Evolutionary conservation across 2,113 vertebrate species (phyloP), one percentile per base, ranked within the genome.

Genomic region (Xiphophorus maculatus): DNA sequence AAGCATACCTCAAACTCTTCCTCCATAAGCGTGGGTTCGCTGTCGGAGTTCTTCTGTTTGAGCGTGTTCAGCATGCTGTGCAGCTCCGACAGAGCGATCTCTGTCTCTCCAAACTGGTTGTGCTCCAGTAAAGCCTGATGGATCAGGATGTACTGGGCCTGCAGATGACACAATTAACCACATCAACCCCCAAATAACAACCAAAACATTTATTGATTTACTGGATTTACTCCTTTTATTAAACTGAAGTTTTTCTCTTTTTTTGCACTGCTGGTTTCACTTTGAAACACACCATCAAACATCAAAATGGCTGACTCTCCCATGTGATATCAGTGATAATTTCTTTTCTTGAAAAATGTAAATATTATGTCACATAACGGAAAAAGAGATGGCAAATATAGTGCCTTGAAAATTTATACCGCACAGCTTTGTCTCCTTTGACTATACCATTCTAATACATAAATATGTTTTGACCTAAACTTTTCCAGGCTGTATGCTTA

Each of bases 131-230:
- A 89, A 0, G 96, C 96, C 90, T 98, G 96, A 87, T 99, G 97
- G 77, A 99, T 99, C 87, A 99, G 90, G 89, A 99, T 97, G 89
- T 99, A 99, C 90, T 99, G 98, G 37, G 96, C 93, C 98, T 99
- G 65, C 0, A 25, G 42, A 42, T 4, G 48, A 81, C 42, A 84
- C 29, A 77, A 0, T 1, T 0, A 0, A 15, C 35, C 28, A n/a
- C 0, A 13, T 75, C 14, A 58, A 60, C 3, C 12, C 63, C 76
- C 12, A 25, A 32, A 58, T 2, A 25, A 61, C 29, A 30, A 29
- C 7, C 4, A n/a, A 40, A 22, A 14, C 35, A 1, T 25, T 0
- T 11, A 27, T 22, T 51, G 54, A 40, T 13, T 19, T 0, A 7
- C 48, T 10, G 0, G 3, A 0, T 37, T 60, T 29, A 69, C 14